phyloP scores from a whole-genome alignment of 1,140 invertebrate genomes.

The Drosophila melanica region DNA sequence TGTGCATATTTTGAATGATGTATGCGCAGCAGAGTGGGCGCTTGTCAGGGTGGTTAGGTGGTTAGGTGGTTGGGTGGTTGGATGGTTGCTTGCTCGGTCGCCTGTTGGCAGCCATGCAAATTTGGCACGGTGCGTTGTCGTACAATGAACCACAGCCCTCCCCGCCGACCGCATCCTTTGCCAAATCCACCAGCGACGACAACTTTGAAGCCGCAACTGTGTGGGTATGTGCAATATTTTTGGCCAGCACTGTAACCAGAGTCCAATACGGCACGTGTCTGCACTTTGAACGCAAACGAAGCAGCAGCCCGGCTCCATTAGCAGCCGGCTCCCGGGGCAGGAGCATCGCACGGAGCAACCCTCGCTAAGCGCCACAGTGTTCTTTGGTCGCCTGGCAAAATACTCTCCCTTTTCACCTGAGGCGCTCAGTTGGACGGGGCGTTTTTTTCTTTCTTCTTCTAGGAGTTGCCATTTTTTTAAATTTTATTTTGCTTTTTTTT shows the following conservation, averaged over 20 bases:
- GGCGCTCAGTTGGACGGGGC: constrained; percentile 5
- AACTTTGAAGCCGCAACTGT: constrained; percentile 25
- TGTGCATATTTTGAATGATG: constrained; percentile 80
- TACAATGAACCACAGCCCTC: constrained; percentile 50
- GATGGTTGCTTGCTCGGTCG: constrained; percentile 42
- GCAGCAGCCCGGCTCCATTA: constrained; percentile 45
- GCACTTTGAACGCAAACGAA: constrained; percentile 74
- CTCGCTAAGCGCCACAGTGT: constrained; percentile 10
- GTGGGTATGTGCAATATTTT: constrained; percentile 49
- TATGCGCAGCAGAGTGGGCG: constrained; percentile 23
- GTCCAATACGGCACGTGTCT: constrained; percentile 67
- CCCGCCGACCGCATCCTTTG: not conserved
- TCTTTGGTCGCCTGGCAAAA: not conserved
- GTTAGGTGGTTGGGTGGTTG: constrained; percentile 30
- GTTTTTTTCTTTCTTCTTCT: constrained; percentile 31
- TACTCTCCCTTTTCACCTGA: constrained; percentile 43
- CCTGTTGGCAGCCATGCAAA: constrained; percentile 59
- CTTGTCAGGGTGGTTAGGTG: constrained; percentile 14
- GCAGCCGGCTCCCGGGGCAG: constrained; percentile 52
- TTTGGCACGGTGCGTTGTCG: constrained; percentile 67
- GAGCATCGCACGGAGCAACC: constrained; percentile 34
- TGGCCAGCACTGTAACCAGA: constrained; percentile 53
- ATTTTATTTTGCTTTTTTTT: constrained; percentile 13
- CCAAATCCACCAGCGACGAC: constrained; percentile 50
- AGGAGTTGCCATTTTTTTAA: constrained; percentile 8